A percentile compares a stretch with the other conserved stretches of the same genome.
phyloP scores from a whole-genome alignment of 2,797 vertebrate genomes.

The Tauraco hartlaubi region DNA sequence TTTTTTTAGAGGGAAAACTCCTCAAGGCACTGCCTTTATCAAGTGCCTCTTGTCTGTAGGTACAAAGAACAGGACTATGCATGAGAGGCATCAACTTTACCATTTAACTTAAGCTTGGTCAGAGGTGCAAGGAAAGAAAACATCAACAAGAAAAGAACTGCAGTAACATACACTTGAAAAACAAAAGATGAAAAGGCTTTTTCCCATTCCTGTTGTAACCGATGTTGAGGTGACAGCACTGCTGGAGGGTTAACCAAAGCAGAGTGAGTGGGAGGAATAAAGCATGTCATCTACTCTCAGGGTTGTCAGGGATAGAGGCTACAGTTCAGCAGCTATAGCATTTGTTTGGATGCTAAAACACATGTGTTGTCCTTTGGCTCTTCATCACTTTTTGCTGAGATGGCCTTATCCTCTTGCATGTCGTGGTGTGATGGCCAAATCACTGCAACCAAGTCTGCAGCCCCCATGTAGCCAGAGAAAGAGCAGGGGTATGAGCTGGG shows the following conservation, averaged over 20 bases:
- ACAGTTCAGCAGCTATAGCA: background rate
- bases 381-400: background rate
- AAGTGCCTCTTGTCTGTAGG: background rate
- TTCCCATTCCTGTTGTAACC: background rate
- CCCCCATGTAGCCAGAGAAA: background rate
- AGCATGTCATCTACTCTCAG: background rate
- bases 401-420: background rate
- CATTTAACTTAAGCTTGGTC: background rate
- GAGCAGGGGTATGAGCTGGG: background rate
- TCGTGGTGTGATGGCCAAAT: background rate
- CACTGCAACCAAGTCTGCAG: background rate
- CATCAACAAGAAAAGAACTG: background rate
- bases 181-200: background rate
- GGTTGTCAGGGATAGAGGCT: background rate
- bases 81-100: background rate
- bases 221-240: background rate
- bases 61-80: accelerated
- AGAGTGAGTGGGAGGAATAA: background rate
- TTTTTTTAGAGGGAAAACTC: background rate
- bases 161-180: background rate
- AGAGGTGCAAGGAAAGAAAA: background rate
- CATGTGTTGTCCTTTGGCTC: background rate
- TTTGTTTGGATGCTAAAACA: background rate
- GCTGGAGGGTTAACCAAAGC: background rate
- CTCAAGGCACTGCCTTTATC: background rate